Base-by-base conservation (phyloP, 2,888 invertebrate species). In the Eurytoma californica region DNA sequence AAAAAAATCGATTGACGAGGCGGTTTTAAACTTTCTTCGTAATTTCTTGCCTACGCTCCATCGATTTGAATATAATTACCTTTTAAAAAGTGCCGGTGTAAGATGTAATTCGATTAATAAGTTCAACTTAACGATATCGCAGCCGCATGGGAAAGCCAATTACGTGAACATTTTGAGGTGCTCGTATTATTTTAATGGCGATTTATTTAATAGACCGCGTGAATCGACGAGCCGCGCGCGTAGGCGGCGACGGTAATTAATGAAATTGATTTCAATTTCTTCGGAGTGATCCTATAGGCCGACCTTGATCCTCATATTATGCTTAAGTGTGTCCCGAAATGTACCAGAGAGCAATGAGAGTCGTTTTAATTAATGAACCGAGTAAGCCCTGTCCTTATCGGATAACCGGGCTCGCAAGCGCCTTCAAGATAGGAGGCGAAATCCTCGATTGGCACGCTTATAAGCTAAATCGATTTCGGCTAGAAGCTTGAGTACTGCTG, bases 401-500 rank as follows among this genome's bases (percentile, higher is more conserved):
- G 30, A 39, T 68, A 57, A 68, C 28, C 39, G 58, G 70, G 20
- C 24, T n/a, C n/a, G 60, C 18, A 13, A 51, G n/a, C 13, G 47
- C 57, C 39, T 47, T 58, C 13, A 58, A 69, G 24, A 39, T 39
- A 39, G 7, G 39, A 39, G 39, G 51, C 49, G 24, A 39, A 39
- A 39, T 39, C 39, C 39, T 39, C 7, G 51, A 51, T 20, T 24
- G 39, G n/a, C 65, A n/a, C 7, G 53, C 3, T 18, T 24, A 57
- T 69, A 70, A 70, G 60, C 70, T 7, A 39, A 39, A 39, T 39
- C 70, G 70, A 70, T 70, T 70, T 70, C 9, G 70, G 49, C 20
- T 4, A 12, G 39, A 39, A 39, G 39, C 39, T 39, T 39, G 39
- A 39, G 39, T 39, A 39, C 3, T 39, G 7, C 39, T 39, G 7